phyloP scores from a whole-genome alignment of 1,140 invertebrate species.

The Trichonephila clavipes region DNA sequence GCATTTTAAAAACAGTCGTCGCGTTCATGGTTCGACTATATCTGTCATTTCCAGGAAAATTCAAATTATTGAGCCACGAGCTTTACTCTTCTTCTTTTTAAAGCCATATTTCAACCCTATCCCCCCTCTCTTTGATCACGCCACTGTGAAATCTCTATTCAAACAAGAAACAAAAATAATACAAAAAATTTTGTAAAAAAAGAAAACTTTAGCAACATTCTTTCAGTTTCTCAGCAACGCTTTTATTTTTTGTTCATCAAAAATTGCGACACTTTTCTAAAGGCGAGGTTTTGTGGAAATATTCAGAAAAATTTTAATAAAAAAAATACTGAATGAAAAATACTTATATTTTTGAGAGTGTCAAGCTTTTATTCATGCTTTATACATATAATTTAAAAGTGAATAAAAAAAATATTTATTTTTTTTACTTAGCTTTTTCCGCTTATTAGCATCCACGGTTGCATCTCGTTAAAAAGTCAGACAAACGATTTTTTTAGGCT shows the following conservation, averaged over 20 bases:
- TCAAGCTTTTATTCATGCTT: not conserved
- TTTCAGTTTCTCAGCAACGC: not conserved
- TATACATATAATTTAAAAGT: not conserved
- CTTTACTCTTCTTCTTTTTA: not conserved
- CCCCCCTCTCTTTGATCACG: not conserved
- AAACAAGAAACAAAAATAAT: not conserved
- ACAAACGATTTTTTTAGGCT: not conserved
- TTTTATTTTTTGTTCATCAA: not conserved
- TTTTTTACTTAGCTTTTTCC: not conserved
- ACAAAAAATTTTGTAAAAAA: not conserved
- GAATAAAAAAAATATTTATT: not conserved
- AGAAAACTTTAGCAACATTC: not conserved
- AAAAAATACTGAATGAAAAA: not conserved
- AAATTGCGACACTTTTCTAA: not conserved
- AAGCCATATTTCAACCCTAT: not conserved
- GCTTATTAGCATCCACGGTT: not conserved
- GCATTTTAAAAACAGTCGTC: too few relatives aligned
- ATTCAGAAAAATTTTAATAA: not conserved
- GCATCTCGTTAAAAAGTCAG: conserved; percentile 2
- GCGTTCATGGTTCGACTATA: not conserved
- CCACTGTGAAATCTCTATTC: not conserved
- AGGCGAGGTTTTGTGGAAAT: not conserved
- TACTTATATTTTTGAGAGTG: not conserved
- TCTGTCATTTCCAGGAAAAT: not conserved
- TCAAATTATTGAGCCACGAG: not conserved